Evolutionary conservation across 2,888 invertebrate genomes (phyloP).

Genomic region (Drosophila paramelanica): DNA sequence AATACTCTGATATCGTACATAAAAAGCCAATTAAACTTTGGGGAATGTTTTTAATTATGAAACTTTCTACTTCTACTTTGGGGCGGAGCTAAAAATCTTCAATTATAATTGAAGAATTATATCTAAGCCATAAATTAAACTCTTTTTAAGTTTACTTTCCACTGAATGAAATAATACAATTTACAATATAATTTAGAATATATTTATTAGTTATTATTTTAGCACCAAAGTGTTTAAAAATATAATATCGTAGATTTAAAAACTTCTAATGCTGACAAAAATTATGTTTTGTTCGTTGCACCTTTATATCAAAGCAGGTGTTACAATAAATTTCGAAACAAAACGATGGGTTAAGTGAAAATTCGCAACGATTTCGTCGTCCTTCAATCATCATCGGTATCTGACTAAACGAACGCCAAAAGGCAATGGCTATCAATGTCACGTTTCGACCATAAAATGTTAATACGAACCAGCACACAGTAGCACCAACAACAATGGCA

Average conservation of each 20-base stretch:
- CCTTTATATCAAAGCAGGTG: conserved; percentile 5
- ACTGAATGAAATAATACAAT: too few species aligned
- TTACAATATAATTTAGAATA: too few species aligned
- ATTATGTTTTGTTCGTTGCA: too few species aligned
- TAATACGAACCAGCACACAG: conserved; percentile 41
- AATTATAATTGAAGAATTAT: too few species aligned
- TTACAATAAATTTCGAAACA: background rate
- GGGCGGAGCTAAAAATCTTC: too few species aligned
- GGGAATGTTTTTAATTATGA: background rate
- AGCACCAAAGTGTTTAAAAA: too few species aligned
- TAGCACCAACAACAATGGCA: conserved; percentile 8
- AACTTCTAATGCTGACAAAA: too few species aligned
- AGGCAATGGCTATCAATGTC: conserved; percentile 58
- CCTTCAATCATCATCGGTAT: conserved; percentile 4
- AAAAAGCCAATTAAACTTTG: background rate
- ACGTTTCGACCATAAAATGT: conserved; percentile 70
- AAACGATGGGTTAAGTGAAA: conserved; percentile 24
- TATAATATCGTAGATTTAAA: too few species aligned
- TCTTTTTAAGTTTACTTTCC: background rate
- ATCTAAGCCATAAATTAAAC: background rate
- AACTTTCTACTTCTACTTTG: background rate
- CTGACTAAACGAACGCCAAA: conserved; percentile 8
- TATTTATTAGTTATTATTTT: background rate
- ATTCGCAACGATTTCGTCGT: conserved; percentile 20
- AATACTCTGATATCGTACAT: conserved; percentile 8